Evolutionary conservation across 2,888 invertebrate species (phyloP), one percentile per base, ranked within the genome.

Genomic region (Leptura quadrifasciata): DNA sequence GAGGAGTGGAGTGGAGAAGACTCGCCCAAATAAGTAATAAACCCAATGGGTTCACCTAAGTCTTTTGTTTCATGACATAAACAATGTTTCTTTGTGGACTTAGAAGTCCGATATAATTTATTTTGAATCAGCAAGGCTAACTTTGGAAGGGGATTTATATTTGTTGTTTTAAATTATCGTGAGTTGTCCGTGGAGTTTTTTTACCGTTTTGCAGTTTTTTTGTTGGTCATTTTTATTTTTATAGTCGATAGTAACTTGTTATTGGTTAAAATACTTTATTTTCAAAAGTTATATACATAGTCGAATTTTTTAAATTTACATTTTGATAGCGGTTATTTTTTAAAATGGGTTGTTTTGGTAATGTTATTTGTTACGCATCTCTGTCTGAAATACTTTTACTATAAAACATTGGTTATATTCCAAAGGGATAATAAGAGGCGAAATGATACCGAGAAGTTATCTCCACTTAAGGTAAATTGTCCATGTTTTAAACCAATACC

Each of bases 1-100:
- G 93, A 93, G 85, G 92, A 93, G 83, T 93, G 93, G 92, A 92
- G 92, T 74, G 92, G 90, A 80, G 92, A 92, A 83, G 91, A 92
- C 80, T 91, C 83, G 21, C 84, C 84, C 12, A 85, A 85, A 73
- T 82, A 78, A 81, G 64, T 76, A 39, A 83, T 87, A 84, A 89
- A 88, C 88, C 88, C 88, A 87, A 88, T 87, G 88, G 88, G 88
- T 88, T 88, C 85, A 83, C 84, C 82, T 81, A 77, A 67, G 67
- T 27, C 35, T 18, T 61, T 71, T 17, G 27, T 71, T 68, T 27
- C 61, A 61, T 61, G 47, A 55, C 17, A 58, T 27, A 60, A 6
- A 10, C 39, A 39, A 63, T 60, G 63, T 63, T 35, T 39, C 39
- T 18, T 24, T 63, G 63, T 20, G 61, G 35, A 35, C 61, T 63